Evolutionary conservation across 2,888 invertebrate species (phyloP), one percentile per base, ranked within the genome.

Genomic region (Orthosia gracilis): DNA sequence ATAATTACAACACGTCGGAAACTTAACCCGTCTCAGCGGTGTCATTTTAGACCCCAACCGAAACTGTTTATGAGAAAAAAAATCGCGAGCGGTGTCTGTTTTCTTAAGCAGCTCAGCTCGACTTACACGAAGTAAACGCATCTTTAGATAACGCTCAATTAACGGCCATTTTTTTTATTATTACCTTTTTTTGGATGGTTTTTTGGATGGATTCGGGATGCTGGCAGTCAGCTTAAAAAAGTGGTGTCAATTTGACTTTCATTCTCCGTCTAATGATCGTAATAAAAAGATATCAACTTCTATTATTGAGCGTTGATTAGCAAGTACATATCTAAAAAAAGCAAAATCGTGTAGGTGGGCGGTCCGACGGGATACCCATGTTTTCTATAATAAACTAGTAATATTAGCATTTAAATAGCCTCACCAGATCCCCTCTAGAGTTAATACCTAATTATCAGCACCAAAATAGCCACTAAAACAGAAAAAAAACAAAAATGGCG

Each of bases 91-190:
- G 91, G 92, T 94, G 91, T 95, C 92, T 82, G 89, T 89, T 95
- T 94, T 92, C 95, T 85, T 82, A 86, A 88, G 91, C 91, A 88
- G 84, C 89, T 89, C 82, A 89, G 89, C 86, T 95, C 93, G 86
- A 85, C 89, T 96, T 94, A 93, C 95, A 90, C 86, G 88, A 86
- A 87, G 89, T 88, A 82, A 89, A 91, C 83, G 88, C 92, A 91
- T 90, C 92, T 93, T 91, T 89, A 91, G 91, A 93, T 92, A 91
- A 94, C 94, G 95, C 93, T 96, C 95, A 95, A 96, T 96, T 96
- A 94, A 91, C 91, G 92, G 88, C 90, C 78, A 90, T 89, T 93
- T 94, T 93, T 94, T 92, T 92, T 82, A 69, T 78, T 78, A 76
- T 73, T 78, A 79, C 85, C 88, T 86, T 89, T 90, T 91, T 89